Conservation (phyloP, 1,140 invertebrate genomes). For the Brachionus rubens region DNA sequence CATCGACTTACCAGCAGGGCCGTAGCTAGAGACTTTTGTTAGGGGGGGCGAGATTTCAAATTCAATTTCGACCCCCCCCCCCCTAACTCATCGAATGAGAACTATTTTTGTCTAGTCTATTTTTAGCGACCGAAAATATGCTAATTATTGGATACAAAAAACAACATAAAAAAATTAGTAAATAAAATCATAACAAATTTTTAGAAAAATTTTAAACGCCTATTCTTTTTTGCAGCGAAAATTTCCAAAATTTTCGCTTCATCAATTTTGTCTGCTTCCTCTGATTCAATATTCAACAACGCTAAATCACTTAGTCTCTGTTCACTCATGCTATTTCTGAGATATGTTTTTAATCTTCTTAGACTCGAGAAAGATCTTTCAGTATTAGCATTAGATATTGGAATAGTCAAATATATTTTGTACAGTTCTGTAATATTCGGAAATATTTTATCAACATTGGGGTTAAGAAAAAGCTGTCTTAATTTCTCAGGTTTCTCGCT, state of each 20-base stretch:
- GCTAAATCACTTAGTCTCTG: constrained; percentile 7
- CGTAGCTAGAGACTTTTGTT: too few species aligned
- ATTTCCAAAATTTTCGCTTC: constrained; percentile 3
- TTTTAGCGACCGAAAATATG: too few species aligned
- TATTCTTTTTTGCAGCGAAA: not conserved
- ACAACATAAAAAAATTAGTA: too few species aligned
- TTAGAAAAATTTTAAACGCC: not conserved
- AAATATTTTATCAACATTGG: not conserved
- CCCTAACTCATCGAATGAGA: too few species aligned
- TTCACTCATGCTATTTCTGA: constrained; percentile 33
- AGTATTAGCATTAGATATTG: not conserved
- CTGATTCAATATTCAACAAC: constrained; percentile 18
- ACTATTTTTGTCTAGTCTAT: too few species aligned
- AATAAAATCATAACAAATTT: too few species aligned
- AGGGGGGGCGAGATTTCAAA: too few species aligned
- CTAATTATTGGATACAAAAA: too few species aligned
- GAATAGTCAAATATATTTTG: constrained; percentile 15
- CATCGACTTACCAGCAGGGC: too few species aligned
- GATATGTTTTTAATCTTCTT: constrained; percentile 8
- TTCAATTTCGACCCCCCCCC: too few species aligned
- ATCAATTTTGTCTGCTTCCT: not conserved
- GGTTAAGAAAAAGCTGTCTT: too few species aligned
- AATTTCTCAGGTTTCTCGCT: too few species aligned
- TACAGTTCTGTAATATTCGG: not conserved
- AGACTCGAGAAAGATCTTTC: not conserved